These are phyloP conservation scores for Heptranchias perlo DNA, from an alignment of 2,113 vertebrate genomes.

Conservation along the genomic window DNA sequence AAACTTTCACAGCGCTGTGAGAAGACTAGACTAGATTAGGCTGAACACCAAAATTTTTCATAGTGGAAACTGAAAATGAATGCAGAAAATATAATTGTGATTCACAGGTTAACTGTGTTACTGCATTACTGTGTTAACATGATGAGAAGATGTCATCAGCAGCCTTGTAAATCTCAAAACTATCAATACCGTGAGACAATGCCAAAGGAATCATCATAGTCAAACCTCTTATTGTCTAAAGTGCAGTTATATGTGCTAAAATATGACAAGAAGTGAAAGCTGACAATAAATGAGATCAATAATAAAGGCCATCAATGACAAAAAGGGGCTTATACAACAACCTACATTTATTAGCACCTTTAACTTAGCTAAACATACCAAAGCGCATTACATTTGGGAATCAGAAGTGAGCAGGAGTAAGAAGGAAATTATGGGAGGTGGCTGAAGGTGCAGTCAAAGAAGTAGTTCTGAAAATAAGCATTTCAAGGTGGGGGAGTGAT, in stretches of 20 bases:
- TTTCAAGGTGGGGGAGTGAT: neutral
- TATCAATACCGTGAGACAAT: neutral
- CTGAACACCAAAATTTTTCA: neutral
- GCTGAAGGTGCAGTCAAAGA: neutral
- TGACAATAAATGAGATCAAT: neutral
- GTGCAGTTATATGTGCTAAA: neutral
- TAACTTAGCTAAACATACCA: neutral
- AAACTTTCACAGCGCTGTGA: neutral
- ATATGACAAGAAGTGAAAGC: neutral
- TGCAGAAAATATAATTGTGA: conserved; percentile 11
- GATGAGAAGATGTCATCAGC: neutral
- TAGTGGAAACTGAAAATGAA: neutral
- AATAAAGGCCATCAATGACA: neutral
- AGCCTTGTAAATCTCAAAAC: neutral
- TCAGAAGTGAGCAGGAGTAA: neutral
- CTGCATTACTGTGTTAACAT: too few relatives aligned
- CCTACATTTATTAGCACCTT: neutral
- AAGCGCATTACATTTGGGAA: neutral
- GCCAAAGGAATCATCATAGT: neutral
- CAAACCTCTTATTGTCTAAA: neutral
- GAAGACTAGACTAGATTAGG: neutral
- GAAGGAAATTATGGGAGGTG: neutral
- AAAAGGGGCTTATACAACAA: neutral
- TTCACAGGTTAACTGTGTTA: neutral
- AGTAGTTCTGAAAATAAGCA: neutral